Percentiles rank a stretch among this genome's conserved stretches.
Evolutionary conservation across 2,797 vertebrate genomes (phyloP).

Genomic region (Alosa sapidissima): DNA sequence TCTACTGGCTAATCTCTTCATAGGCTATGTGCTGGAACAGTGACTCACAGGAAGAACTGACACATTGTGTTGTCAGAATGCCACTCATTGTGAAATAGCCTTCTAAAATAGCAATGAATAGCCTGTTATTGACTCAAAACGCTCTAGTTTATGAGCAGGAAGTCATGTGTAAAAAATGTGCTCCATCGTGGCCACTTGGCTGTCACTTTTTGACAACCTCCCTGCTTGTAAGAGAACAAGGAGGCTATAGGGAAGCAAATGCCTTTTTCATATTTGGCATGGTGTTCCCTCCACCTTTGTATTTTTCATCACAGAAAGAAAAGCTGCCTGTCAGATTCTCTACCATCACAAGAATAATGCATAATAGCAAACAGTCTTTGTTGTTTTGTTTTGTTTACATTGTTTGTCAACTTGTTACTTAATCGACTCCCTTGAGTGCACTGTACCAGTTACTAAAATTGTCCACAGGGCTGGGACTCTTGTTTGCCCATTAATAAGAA

Average conservation of each 20-base stretch:
- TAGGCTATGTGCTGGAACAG: not conserved
- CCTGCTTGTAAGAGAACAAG: not conserved
- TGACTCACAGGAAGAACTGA: not conserved
- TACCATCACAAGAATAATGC: not conserved
- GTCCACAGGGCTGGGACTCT: not conserved
- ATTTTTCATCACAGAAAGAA: not conserved
- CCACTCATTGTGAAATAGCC: not conserved
- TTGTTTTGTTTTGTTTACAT: not conserved
- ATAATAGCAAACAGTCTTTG: not conserved
- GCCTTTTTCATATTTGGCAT: not conserved
- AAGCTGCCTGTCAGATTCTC: not conserved
- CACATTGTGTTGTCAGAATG: not conserved
- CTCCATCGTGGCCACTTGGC: not conserved
- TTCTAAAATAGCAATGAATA: not conserved
- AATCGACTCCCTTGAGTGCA: not conserved
- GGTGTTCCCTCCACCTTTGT: not conserved
- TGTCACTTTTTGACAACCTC: not conserved
- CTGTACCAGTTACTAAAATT: constrained; percentile 17
- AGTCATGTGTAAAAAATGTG: not conserved
- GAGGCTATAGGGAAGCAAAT: not conserved
- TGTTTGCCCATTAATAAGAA: not conserved
- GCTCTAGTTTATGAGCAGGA: not conserved
- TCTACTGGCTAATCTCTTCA: not conserved
- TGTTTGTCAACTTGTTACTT: not conserved
- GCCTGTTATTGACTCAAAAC: not conserved